phyloP scores from a whole-genome alignment of 2,888 invertebrate species.

The Ceraclea dissimilis region DNA sequence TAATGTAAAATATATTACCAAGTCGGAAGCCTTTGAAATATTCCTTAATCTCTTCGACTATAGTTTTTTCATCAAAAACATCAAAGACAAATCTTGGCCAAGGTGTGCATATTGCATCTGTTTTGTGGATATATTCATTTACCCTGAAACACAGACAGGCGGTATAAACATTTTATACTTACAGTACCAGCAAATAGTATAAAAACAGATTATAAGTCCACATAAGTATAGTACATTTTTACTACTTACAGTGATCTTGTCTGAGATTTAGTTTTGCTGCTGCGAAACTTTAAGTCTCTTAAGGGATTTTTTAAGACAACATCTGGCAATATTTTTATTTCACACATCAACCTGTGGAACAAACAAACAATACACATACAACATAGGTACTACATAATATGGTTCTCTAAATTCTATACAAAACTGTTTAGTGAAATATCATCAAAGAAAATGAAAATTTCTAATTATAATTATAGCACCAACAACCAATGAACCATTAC shows the following conservation, averaged over 20 bases:
- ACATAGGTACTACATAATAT: too few species aligned
- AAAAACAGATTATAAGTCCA: too few species aligned
- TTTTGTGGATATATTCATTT: slow-evolving; percentile 17
- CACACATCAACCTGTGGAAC: slow-evolving; percentile 12
- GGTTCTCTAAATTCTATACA: too few species aligned
- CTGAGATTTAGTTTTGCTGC: slow-evolving; percentile 31
- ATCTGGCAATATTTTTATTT: slow-evolving; percentile 37
- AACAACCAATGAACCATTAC: too few species aligned
- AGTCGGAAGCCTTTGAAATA: slow-evolving; percentile 20
- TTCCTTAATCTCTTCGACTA: slow-evolving; percentile 14
- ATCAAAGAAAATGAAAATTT: too few species aligned
- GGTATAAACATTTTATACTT: too few species aligned
- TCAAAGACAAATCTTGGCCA: slow-evolving; percentile 45
- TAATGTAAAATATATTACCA: slow-evolving; percentile 11
- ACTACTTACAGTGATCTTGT: slow-evolving; percentile 9
- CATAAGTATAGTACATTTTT: background rate
- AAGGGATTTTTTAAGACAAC: slow-evolving; percentile 17
- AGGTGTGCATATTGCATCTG: slow-evolving; percentile 39
- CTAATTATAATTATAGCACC: too few species aligned
- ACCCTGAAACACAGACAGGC: slow-evolving; percentile 9
- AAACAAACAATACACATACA: slow-evolving; percentile 1
- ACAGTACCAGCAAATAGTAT: too few species aligned
- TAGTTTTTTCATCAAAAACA: slow-evolving; percentile 32
- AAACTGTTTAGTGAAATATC: too few species aligned
- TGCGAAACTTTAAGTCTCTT: slow-evolving; percentile 27